Conservation (phyloP, 2,797 vertebrate species). For the Oryzias sinensis region DNA sequence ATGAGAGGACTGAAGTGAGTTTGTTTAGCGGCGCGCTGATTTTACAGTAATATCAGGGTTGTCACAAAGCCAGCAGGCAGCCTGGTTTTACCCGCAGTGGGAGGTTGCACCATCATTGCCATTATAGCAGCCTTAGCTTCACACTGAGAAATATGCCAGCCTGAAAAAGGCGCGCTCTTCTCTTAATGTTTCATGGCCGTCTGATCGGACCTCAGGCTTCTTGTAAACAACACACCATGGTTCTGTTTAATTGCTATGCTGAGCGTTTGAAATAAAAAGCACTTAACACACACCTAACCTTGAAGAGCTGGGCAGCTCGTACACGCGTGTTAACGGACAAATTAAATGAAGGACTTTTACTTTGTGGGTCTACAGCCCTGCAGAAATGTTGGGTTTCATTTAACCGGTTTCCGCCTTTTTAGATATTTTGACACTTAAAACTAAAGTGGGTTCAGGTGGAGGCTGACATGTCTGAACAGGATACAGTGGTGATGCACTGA, state of each 20-base stretch:
- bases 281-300: conserved; percentile 14
- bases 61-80: conserved; percentile 74
- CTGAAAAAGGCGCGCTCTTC: conserved; percentile 27
- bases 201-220: conserved; percentile 25
- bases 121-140: conserved; percentile 58
- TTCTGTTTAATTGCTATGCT: conserved; percentile 28
- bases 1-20: background rate
- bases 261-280: conserved; percentile 1
- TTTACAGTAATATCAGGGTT: conserved; percentile 64
- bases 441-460: too few species aligned
- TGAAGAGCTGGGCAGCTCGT: conserved; percentile 24
- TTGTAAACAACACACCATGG: conserved; percentile 26
- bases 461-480: too few species aligned
- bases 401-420: background rate
- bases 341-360: conserved; percentile 4
- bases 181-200: conserved; percentile 23
- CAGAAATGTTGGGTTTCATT: conserved; percentile 1
- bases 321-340: conserved; percentile 16
- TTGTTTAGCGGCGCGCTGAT: conserved; percentile 39
- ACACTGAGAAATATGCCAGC: conserved; percentile 41
- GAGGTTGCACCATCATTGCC: conserved; percentile 50
- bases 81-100: conserved; percentile 67
- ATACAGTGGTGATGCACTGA: too few species aligned
- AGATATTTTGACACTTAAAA: too few species aligned
- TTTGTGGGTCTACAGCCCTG: background rate